Conservation (phyloP, 2,797 vertebrate genomes). For the Lacerta viridis region DNA sequence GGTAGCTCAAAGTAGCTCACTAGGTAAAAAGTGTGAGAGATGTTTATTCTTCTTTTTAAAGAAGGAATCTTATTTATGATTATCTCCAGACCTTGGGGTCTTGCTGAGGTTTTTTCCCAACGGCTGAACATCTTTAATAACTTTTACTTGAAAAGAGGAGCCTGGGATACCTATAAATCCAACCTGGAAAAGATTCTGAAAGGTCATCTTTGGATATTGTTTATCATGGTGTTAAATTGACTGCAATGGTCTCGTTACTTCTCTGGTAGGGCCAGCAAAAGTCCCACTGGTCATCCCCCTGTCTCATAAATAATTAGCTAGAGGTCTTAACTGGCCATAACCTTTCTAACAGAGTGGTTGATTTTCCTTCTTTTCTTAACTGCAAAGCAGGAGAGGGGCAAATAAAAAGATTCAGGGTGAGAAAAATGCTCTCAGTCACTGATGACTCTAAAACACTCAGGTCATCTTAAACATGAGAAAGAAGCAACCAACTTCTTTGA, state of each 20-base stretch:
- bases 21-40: conserved; percentile 41
- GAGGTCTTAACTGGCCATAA: conserved; percentile 72
- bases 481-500: conserved; percentile 10
- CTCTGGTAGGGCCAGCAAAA: conserved; percentile 69
- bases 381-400: not conserved
- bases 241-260: conserved; percentile 73
- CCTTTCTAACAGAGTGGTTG: conserved; percentile 68
- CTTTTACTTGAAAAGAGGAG: conserved; percentile 55
- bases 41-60: conserved; percentile 19
- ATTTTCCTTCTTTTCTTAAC: conserved; percentile 46
- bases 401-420: conserved; percentile 47
- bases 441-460: conserved; percentile 59
- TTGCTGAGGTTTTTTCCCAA: conserved; percentile 24
- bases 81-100: conserved; percentile 42
- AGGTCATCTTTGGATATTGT: conserved; percentile 76
- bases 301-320: conserved; percentile 79
- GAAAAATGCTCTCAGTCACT: conserved; percentile 61
- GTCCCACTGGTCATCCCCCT: conserved; percentile 75
- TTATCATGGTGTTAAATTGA: conserved; percentile 76
- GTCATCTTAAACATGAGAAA: conserved; percentile 44
- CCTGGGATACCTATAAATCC: conserved; percentile 66
- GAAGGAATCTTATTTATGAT: conserved; percentile 41
- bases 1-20: rapidly evolving
- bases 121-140: conserved; percentile 54
- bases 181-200: conserved; percentile 68